These are phyloP conservation scores for Danio choprae DNA, from an alignment of 2,797 vertebrate genomes.

Conservation along the genomic window DNA sequence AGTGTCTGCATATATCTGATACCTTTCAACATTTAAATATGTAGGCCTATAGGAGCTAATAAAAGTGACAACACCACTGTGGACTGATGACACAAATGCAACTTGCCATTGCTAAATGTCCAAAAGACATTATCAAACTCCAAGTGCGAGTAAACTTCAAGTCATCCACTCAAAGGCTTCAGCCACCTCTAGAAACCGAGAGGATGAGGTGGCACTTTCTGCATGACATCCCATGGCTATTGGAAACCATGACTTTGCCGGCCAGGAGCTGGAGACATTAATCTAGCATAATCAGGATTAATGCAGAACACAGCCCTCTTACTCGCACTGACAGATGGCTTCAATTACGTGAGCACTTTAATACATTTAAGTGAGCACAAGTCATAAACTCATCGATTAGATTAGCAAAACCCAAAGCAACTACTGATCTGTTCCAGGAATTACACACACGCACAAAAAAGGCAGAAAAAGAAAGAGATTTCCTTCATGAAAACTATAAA, in stretches of 20 bases:
- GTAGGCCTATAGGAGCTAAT: background rate
- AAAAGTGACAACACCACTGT: background rate
- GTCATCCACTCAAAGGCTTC: background rate
- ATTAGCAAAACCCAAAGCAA: conserved; percentile 59
- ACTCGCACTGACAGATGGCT: conserved; percentile 61
- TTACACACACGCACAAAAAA: conserved; percentile 21
- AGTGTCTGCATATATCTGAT: too few relatives aligned
- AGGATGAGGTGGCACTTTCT: conserved; percentile 13
- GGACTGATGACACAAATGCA: background rate
- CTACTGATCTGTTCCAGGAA: conserved; percentile 43
- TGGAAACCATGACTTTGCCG: conserved; percentile 51
- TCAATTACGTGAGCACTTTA: conserved; percentile 61
- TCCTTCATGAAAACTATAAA: background rate
- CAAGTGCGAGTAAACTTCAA: conserved; percentile 24
- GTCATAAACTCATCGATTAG: conserved; percentile 60
- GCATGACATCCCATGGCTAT: conserved; percentile 33
- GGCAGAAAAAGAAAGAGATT: conserved; percentile 11
- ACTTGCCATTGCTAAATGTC: background rate
- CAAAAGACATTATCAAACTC: conserved; percentile 2
- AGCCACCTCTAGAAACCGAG: background rate
- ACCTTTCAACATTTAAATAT: background rate
- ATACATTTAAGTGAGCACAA: conserved; percentile 59
- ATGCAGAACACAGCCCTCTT: conserved; percentile 58
- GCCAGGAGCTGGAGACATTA: conserved; percentile 39
- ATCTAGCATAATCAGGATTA: conserved; percentile 57